A percentile compares a stretch with the other conserved stretches of the same genome.
Evolutionary conservation across 2,113 vertebrate genomes (phyloP).

Genomic region (Pionites leucogaster): DNA sequence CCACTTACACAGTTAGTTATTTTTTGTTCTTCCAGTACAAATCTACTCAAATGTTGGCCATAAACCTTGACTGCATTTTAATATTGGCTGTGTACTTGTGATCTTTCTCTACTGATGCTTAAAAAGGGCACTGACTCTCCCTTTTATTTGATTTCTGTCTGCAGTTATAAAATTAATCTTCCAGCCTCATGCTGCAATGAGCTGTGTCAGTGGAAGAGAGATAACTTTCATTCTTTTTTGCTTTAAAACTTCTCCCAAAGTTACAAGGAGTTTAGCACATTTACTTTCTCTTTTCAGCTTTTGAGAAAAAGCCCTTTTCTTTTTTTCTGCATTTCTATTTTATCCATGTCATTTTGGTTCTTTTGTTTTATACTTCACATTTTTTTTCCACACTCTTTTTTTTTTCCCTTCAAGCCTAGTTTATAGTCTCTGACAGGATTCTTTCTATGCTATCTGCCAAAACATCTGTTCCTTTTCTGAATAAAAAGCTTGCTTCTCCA

Average conservation of each 20-base stretch:
- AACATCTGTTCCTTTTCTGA: conserved; percentile 75
- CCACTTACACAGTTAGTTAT: not conserved
- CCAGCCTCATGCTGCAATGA: conserved; percentile 44
- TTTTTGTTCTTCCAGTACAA: conserved; percentile 49
- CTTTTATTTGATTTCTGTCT: conserved; percentile 69
- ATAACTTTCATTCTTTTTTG: conserved; percentile 45
- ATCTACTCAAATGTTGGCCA: conserved; percentile 44
- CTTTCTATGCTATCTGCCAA: conserved; percentile 72
- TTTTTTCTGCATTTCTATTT: conserved; percentile 60
- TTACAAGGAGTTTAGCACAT: conserved; percentile 50
- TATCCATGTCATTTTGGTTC: conserved; percentile 63
- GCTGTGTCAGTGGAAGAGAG: conserved; percentile 50
- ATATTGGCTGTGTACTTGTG: conserved; percentile 55
- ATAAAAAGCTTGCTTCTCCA: conserved; percentile 69
- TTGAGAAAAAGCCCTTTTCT: conserved; percentile 33
- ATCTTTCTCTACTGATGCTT: conserved; percentile 59
- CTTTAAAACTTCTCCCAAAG: conserved; percentile 54
- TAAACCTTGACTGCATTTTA: conserved; percentile 49
- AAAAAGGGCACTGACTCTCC: conserved; percentile 63
- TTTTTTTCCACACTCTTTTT: conserved; percentile 49
- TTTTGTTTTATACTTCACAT: conserved; percentile 69
- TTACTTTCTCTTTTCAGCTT: conserved; percentile 47
- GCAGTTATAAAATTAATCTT: conserved; percentile 64
- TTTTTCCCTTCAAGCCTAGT: conserved; percentile 58
- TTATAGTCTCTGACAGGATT: conserved; percentile 73